Evolutionary conservation across 1,140 invertebrate genomes (phyloP).

Genomic region (Bombus confusus): DNA sequence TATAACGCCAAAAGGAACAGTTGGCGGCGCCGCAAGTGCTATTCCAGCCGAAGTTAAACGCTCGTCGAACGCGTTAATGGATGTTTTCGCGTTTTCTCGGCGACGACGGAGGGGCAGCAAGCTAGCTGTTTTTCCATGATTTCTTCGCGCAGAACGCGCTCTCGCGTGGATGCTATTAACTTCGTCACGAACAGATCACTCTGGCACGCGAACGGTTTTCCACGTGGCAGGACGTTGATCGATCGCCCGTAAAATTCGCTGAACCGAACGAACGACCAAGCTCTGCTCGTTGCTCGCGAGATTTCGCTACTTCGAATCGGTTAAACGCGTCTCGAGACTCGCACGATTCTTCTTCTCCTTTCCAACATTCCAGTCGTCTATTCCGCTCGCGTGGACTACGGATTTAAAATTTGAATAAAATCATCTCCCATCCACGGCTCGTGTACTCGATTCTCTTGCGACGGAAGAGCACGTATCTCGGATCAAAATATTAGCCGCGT

Average conservation of each 20-base stretch:
- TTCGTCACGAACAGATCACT: conserved; percentile 48
- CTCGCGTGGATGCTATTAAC: conserved; percentile 45
- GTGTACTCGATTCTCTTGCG: not conserved
- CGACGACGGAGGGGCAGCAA: too few relatives aligned
- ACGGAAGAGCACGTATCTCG: conserved; percentile 41
- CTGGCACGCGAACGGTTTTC: conserved; percentile 57
- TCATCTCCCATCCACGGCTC: not conserved
- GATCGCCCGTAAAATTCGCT: conserved; percentile 56
- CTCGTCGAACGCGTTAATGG: conserved; percentile 59
- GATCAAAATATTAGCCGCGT: conserved; percentile 59
- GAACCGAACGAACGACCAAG: not conserved
- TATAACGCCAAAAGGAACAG: not conserved
- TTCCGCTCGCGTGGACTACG: not conserved
- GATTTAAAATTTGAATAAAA: conserved; percentile 41
- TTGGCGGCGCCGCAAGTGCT: not conserved
- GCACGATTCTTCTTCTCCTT: not conserved
- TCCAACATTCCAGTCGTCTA: not conserved
- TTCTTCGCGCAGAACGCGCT: conserved; percentile 41
- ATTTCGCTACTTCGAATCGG: too few relatives aligned
- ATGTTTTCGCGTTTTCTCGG: conserved; percentile 53
- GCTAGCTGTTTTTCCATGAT: conserved; percentile 49
- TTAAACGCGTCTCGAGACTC: not conserved
- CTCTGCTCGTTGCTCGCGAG: not conserved
- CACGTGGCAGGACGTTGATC: conserved; percentile 60
- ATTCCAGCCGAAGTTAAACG: conserved; percentile 25